Percentiles rank a stretch among this genome's conserved stretches.
Conservation (phyloP, 2,797 vertebrate genomes). For the Liasis olivaceus region DNA sequence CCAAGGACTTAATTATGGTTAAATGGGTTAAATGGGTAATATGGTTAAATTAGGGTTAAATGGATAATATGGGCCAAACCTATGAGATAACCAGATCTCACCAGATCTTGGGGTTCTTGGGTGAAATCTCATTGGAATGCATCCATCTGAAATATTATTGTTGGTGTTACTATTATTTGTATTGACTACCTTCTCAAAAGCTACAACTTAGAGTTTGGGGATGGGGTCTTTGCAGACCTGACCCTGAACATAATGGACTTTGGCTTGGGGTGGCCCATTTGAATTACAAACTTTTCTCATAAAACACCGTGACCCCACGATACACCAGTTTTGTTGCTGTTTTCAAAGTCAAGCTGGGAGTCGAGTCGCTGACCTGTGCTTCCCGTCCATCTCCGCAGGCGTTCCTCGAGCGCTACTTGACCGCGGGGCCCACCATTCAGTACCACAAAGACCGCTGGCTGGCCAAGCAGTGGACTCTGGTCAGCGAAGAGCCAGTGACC, state of each 20-base stretch:
- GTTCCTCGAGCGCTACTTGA: constrained; percentile 92
- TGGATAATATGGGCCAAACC: not conserved
- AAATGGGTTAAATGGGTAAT: not conserved
- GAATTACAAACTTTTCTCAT: not conserved
- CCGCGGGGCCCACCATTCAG: constrained; percentile 89
- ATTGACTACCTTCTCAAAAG: not conserved
- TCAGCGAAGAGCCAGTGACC: constrained; percentile 94
- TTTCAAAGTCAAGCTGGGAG: not conserved
- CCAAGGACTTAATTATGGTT: not conserved
- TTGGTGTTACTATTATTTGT: not conserved
- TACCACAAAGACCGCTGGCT: constrained; percentile 92
- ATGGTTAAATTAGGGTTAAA: not conserved
- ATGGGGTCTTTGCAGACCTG: too few relatives aligned
- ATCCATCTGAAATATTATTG: not conserved
- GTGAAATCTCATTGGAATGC: too few relatives aligned
- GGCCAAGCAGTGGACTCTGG: constrained; percentile 92
- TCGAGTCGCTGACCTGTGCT: accelerated
- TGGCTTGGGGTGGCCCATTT: not conserved
- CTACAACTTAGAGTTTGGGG: not conserved
- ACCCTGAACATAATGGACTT: not conserved
- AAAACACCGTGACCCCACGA: too few relatives aligned
- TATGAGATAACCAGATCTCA: not conserved
- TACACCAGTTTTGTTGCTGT: too few relatives aligned
- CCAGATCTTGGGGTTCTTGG: not conserved
- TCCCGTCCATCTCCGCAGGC: constrained; percentile 73